These are phyloP conservation scores for Saxidomus purpurata DNA, from an alignment of 1,140 invertebrate genomes.

Conservation along the genomic window DNA sequence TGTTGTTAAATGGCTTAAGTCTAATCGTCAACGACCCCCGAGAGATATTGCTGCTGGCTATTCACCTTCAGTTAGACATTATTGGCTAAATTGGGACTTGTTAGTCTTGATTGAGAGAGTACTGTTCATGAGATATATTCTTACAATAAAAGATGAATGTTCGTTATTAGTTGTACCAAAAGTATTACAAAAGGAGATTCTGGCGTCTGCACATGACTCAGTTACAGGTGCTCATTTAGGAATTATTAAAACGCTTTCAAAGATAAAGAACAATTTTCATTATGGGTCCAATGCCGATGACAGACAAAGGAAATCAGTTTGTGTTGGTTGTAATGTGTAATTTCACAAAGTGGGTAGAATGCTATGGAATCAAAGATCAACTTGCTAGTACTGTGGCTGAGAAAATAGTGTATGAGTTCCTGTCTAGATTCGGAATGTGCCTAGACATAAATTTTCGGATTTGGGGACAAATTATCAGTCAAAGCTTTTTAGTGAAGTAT, in stretches of 20 bases:
- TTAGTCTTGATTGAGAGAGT: background rate
- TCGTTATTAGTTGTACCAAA: background rate
- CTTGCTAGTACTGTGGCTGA: background rate
- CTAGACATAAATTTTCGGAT: slow-evolving; percentile 59
- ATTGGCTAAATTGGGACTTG: background rate
- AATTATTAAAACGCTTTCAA: background rate
- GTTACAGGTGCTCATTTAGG: background rate
- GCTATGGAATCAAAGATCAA: slow-evolving; percentile 3
- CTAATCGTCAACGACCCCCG: background rate
- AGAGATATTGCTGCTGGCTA: background rate
- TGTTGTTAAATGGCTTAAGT: background rate
- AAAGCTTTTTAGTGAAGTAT: slow-evolving; percentile 40
- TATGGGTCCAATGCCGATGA: background rate
- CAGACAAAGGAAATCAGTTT: background rate
- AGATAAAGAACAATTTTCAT: background rate
- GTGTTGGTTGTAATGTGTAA: slow-evolving; percentile 5
- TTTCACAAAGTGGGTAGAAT: slow-evolving; percentile 4
- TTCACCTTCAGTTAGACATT: background rate
- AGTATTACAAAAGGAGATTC: background rate
- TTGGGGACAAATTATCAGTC: slow-evolving; percentile 60
- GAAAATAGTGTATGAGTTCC: slow-evolving; percentile 48
- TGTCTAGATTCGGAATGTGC: slow-evolving; percentile 31
- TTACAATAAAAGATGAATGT: background rate
- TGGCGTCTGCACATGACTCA: background rate
- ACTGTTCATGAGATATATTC: background rate